A percentile compares a stretch with the other conserved stretches of the same genome.
Evolutionary conservation across 1,140 invertebrate species (phyloP).

Genomic region (Drosophila rufa): DNA sequence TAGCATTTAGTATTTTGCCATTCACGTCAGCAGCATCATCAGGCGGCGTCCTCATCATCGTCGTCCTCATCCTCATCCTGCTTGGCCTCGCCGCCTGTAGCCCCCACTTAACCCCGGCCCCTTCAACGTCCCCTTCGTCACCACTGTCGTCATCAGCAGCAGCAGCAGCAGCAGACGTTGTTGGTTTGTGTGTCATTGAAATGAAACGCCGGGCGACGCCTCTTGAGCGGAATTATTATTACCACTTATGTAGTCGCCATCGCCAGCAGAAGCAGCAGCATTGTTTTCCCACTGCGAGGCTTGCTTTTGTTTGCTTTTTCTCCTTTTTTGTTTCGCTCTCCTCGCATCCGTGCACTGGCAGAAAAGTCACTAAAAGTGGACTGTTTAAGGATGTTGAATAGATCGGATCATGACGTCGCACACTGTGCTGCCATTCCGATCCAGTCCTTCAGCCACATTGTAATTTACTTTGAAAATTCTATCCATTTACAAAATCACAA

Average conservation of each 20-base stretch:
- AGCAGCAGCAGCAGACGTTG: conserved; percentile 31
- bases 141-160: conserved; percentile 2
- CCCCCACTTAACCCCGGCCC: not conserved
- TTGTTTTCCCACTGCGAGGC: conserved; percentile 73
- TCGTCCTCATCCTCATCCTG: conserved; percentile 9
- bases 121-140: conserved; percentile 22
- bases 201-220: conserved; percentile 80
- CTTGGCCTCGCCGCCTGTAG: not conserved
- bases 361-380: not conserved
- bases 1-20: conserved; percentile 49
- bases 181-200: conserved; percentile 83
- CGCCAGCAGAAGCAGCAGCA: conserved; percentile 53
- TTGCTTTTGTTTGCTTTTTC: conserved; percentile 66
- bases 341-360: conserved; percentile 15
- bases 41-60: conserved; percentile 28
- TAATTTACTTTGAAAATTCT: too few relatives aligned
- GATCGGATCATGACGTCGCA: too few relatives aligned
- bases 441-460: too few relatives aligned
- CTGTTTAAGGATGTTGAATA: too few relatives aligned
- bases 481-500: too few relatives aligned
- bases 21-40: conserved; percentile 48
- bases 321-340: conserved; percentile 14
- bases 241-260: conserved; percentile 76
- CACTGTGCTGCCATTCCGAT: too few relatives aligned
- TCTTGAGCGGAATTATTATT: conserved; percentile 84